phyloP scores from a whole-genome alignment of 2,113 vertebrate species.

The Saccopteryx bilineata region DNA sequence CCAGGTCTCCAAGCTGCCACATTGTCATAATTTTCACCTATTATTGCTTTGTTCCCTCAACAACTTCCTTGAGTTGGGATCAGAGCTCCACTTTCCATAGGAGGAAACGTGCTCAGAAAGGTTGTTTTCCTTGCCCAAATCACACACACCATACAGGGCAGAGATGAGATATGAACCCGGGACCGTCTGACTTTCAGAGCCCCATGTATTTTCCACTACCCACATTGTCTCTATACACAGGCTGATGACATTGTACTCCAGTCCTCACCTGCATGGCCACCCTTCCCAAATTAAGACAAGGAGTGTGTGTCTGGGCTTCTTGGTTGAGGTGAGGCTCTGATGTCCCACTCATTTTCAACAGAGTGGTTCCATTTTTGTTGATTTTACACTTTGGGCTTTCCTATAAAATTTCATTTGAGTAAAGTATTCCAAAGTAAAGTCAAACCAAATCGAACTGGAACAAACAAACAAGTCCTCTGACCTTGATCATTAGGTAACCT shows the following conservation, averaged over 20 bases:
- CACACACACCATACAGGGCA: not conserved
- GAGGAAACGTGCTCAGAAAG: not conserved
- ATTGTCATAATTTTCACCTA: not conserved
- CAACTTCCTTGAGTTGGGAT: not conserved
- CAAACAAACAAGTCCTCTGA: not conserved
- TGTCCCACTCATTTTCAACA: not conserved
- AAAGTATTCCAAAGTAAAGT: conserved; percentile 48
- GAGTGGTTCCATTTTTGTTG: not conserved
- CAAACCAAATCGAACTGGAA: not conserved
- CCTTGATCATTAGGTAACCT: not conserved
- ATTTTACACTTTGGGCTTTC: conserved; percentile 1
- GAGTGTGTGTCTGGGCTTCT: not conserved
- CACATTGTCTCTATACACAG: not conserved
- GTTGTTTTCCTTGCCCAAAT: not conserved
- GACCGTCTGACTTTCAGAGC: not conserved
- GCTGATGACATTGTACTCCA: rapidly evolving
- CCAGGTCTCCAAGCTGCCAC: not conserved
- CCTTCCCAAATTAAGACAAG: not conserved
- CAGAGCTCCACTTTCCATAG: not conserved
- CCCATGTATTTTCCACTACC: too few relatives aligned
- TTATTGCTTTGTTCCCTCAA: not conserved
- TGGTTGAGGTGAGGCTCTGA: not conserved
- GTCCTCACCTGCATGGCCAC: not conserved
- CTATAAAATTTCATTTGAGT: conserved; percentile 25
- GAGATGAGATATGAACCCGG: not conserved